Evolutionary conservation across 2,797 vertebrate genomes (phyloP).

Genomic region (Phalanger gymnotis): DNA sequence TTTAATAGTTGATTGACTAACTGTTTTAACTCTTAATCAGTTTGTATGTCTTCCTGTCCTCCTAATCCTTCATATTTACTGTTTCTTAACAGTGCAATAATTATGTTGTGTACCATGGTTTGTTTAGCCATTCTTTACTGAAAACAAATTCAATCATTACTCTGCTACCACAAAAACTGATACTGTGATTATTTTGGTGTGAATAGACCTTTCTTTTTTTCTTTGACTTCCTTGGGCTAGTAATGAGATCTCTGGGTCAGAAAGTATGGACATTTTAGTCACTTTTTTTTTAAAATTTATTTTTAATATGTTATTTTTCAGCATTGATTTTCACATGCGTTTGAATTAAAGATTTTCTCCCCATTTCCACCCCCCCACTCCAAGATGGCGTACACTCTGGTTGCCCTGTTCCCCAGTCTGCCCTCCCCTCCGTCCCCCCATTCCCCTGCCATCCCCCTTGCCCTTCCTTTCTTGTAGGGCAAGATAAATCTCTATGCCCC

Average conservation of each 20-base stretch:
- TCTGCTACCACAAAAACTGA: not conserved
- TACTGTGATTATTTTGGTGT: not conserved
- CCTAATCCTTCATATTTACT: not conserved
- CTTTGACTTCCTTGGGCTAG: not conserved
- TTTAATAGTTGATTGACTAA: not conserved
- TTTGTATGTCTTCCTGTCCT: not conserved
- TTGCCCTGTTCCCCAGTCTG: no score
- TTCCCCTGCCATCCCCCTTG: no score
- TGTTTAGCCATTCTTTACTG: not conserved
- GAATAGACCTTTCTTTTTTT: not conserved
- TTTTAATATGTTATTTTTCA: no score
- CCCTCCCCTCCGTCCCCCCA: no score
- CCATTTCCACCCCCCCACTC: no score
- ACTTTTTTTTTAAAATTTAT: no score
- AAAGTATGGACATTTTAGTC: not conserved
- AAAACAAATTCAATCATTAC: no score
- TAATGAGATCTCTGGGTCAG: not conserved
- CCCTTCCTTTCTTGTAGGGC: no score
- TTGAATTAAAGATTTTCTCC: no score
- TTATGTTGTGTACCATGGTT: not conserved
- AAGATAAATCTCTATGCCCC: no score
- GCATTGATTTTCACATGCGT: no score
- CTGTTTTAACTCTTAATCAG: not conserved
- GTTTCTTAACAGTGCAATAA: not conserved
- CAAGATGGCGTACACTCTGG: no score